Base-by-base conservation (phyloP, 2,888 invertebrate genomes). In the Cyclophora punctaria region DNA sequence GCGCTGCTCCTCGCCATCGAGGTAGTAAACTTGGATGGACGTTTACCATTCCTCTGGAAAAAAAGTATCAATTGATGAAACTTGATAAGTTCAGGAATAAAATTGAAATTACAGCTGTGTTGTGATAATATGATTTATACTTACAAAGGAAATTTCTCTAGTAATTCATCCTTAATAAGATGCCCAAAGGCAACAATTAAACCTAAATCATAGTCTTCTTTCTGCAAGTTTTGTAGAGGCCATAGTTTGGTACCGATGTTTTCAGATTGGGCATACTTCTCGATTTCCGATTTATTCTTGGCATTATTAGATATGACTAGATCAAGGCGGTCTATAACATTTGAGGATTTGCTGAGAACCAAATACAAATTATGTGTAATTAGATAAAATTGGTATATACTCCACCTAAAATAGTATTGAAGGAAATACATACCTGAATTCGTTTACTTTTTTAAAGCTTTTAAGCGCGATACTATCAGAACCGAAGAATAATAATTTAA, bases 101-200 rank as follows among this genome's bases (percentile, higher is more conserved):
- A 44, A 20, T 20, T 20, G 20, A 20, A 20, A 20, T 20, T 20
- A 20, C 20, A 20, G 20, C 20, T 20, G 20, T 20, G 20, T 2
- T 20, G 20, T 20, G 20, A 20, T 20, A 20, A 20, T 20, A 20
- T 20, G 20, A 20, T 20, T 20, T 4, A 41, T n/a, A 90, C 93
- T 91, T 91, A 97, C 97, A 94, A 78, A 51, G 95, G 94, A 83
- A 98, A 97, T 52, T 91, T 89, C 5, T 91, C 81, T 37, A 98
- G 94, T 0, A 97, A 76, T 48, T 89, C 74, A 58, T 90, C 83
- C 42, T 96, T 96, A 66, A 98, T 96, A 55, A 98, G 86, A 72
- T 96, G 93, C 0, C 98, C 98, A 90, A 98, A 98, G 0, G 98
- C 98, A 2, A 96, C 97, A 35, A 98, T 95, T 47, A 98, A 83